Conservation (phyloP, 2,113 vertebrate genomes). For the Engraulis encrasicolus region DNA sequence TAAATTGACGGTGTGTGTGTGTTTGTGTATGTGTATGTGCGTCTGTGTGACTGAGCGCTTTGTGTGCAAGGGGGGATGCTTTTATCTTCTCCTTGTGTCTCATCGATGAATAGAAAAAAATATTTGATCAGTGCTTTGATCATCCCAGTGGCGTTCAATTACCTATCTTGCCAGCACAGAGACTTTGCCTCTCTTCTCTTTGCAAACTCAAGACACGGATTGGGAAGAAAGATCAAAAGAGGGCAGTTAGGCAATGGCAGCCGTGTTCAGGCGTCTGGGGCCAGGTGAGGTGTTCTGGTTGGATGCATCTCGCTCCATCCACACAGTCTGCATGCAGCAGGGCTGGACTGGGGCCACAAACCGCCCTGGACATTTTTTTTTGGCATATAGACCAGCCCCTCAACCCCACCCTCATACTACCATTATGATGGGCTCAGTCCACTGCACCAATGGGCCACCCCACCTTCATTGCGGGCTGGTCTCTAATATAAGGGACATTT, state of each 20-base stretch:
- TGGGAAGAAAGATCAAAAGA: constrained; percentile 35
- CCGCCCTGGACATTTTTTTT: too few species aligned
- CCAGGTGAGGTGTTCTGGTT: constrained; percentile 12
- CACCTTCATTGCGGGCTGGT: too few species aligned
- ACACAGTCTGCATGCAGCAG: constrained; percentile 11
- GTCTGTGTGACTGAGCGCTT: background rate
- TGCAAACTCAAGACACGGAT: background rate
- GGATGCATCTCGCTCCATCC: constrained; percentile 2
- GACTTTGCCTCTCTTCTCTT: background rate
- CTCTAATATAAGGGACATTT: too few species aligned
- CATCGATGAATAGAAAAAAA: background rate
- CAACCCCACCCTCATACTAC: too few species aligned
- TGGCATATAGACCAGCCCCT: too few species aligned
- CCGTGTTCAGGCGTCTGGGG: constrained; percentile 12
- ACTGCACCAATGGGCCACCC: too few species aligned
- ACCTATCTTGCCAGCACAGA: background rate
- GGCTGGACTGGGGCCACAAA: constrained; percentile 20
- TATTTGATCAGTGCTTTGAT: background rate
- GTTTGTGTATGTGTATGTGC: background rate
- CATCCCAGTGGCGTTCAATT: background rate
- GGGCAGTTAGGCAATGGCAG: background rate
- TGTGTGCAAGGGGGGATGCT: background rate
- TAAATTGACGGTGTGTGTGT: background rate
- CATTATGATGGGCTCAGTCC: too few species aligned
- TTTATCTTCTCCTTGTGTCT: background rate